Evolutionary conservation across 2,888 invertebrate species (phyloP).

Genomic region (Catocala nupta): DNA sequence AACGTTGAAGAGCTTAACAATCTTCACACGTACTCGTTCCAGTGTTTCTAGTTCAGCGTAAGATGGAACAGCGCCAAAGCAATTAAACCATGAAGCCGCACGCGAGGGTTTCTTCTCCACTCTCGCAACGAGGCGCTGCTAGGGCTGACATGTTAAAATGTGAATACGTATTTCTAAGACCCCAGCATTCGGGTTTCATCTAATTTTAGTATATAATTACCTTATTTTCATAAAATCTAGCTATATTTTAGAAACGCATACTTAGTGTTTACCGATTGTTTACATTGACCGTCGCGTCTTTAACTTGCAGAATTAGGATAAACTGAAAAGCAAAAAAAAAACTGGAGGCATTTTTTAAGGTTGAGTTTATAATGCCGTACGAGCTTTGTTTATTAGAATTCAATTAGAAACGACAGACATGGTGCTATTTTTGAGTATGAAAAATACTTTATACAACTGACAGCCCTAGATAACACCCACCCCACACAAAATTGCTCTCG

Average conservation of each 20-base stretch:
- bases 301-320: too few relatives aligned
- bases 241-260: too few relatives aligned
- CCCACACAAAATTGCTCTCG: slow-evolving; percentile 65
- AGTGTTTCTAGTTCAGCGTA: slow-evolving; percentile 49
- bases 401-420: not conserved
- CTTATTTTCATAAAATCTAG: too few relatives aligned
- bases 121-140: slow-evolving; percentile 46
- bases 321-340: too few relatives aligned
- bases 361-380: too few relatives aligned
- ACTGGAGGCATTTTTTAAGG: too few relatives aligned
- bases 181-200: too few relatives aligned
- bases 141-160: slow-evolving; percentile 16
- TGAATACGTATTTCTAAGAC: too few relatives aligned
- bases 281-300: too few relatives aligned
- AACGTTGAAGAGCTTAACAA: slow-evolving; percentile 21
- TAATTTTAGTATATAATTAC: too few relatives aligned
- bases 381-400: not conserved
- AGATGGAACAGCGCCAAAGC: slow-evolving; percentile 81
- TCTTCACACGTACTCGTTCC: slow-evolving; percentile 45
- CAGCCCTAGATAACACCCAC: slow-evolving; percentile 17
- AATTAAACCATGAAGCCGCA: slow-evolving; percentile 78
- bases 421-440: too few relatives aligned
- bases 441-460: slow-evolving; percentile 13
- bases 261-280: too few relatives aligned
- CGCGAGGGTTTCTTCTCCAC: slow-evolving; percentile 60